Conservation (phyloP, 2,888 invertebrate species). For the Dicyrtomina minuta region DNA sequence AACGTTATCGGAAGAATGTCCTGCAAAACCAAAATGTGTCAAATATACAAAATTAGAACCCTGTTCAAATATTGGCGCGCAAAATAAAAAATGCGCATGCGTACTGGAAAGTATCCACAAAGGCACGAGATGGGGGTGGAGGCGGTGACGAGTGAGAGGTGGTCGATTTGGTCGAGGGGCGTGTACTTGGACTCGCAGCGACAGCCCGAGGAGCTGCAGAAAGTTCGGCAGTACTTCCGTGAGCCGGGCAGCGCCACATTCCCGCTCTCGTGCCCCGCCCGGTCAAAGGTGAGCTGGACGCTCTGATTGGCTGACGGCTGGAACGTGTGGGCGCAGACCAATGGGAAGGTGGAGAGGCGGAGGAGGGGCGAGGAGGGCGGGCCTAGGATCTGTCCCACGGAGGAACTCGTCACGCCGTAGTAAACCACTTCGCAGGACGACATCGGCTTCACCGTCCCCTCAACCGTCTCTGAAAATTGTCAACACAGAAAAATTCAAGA, state of each 20-base stretch:
- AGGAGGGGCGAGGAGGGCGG: conserved; percentile 66
- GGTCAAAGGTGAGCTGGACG: conserved; percentile 63
- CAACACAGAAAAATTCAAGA: too few relatives aligned
- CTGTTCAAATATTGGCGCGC: too few relatives aligned
- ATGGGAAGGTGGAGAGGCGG: conserved; percentile 69
- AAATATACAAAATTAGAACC: too few relatives aligned
- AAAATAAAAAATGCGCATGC: too few relatives aligned
- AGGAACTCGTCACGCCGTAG: conserved; percentile 56
- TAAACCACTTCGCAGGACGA: conserved; percentile 72
- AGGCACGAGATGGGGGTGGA: conserved; percentile 70
- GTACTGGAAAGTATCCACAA: conserved; percentile 71
- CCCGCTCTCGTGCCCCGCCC: conserved; percentile 48
- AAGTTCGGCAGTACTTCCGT: conserved; percentile 46
- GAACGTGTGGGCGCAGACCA: conserved; percentile 70
- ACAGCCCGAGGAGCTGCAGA: conserved; percentile 67
- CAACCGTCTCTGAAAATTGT: conserved; percentile 67
- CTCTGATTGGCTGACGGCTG: conserved; percentile 73
- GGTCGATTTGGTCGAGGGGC: conserved; percentile 66
- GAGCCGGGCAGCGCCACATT: conserved; percentile 47
- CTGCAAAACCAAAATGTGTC: conserved; percentile 32
- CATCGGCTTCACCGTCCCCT: conserved; percentile 71
- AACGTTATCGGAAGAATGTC: conserved; percentile 50
- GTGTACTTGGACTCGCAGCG: conserved; percentile 65
- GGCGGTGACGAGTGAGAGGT: conserved; percentile 66
- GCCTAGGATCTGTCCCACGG: too few relatives aligned